Conservation (phyloP, 2,888 invertebrate genomes). For the Epistrophella euchroma region DNA sequence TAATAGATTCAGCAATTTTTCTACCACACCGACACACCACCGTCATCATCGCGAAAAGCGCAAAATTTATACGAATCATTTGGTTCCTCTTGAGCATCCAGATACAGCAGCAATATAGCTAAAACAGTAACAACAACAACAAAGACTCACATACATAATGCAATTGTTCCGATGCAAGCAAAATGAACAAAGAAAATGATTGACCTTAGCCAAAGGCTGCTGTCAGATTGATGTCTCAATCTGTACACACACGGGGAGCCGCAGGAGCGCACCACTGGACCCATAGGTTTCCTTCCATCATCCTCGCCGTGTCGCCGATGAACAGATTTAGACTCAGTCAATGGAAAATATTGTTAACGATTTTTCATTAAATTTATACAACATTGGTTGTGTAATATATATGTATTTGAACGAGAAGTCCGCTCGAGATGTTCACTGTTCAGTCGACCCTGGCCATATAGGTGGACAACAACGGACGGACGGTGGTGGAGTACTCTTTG, state of each 20-base stretch:
- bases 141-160: conserved; percentile 50
- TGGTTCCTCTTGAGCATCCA: conserved; percentile 39
- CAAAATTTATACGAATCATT: conserved; percentile 73
- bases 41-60: conserved; percentile 33
- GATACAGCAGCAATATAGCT: too few relatives aligned
- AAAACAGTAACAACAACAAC: background rate
- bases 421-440: conserved; percentile 52
- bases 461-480: conserved; percentile 33
- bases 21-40: conserved; percentile 33
- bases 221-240: conserved; percentile 76
- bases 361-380: conserved; percentile 73
- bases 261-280: conserved; percentile 62
- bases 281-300: background rate
- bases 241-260: conserved; percentile 44
- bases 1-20: conserved; percentile 74
- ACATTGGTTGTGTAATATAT: conserved; percentile 10
- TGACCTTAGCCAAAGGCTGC: conserved; percentile 71
- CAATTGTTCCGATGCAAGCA: conserved; percentile 30
- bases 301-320: background rate
- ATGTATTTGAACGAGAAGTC: conserved; percentile 12
- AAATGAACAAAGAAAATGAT: conserved; percentile 71
- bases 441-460: conserved; percentile 70
- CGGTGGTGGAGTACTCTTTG: conserved; percentile 32
- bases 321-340: conserved; percentile 20
- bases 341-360: conserved; percentile 73